Conservation (phyloP, 2,113 vertebrate species). For the Aythya baeri region DNA sequence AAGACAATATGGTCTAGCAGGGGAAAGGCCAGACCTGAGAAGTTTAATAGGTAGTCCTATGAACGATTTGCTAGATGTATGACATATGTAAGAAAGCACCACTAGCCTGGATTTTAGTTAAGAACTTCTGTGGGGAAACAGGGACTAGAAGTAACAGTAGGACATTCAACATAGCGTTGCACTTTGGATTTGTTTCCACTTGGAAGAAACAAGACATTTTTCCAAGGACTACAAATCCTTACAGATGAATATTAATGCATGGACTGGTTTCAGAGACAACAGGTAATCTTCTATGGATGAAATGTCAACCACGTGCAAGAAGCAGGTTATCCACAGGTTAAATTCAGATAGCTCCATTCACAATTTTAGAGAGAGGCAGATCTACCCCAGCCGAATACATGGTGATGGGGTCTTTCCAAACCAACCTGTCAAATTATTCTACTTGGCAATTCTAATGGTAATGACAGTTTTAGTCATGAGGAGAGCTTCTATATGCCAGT, state of each 20-base stretch:
- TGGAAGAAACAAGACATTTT: neutral
- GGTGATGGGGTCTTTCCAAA: neutral
- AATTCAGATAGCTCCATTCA: neutral
- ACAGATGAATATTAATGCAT: rapidly evolving
- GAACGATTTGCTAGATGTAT: neutral
- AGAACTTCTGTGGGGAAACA: neutral
- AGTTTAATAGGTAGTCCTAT: neutral
- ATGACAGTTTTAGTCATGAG: neutral
- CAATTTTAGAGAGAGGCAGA: neutral
- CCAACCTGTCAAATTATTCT: neutral
- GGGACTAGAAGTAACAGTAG: neutral
- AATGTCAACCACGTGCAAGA: neutral
- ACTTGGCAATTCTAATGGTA: neutral
- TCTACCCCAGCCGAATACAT: neutral
- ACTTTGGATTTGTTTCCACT: neutral
- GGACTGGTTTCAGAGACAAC: neutral
- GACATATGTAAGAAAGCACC: neutral
- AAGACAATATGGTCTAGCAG: neutral
- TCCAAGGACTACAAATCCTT: neutral
- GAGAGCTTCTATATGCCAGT: neutral
- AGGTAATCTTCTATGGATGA: neutral
- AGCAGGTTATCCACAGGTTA: neutral
- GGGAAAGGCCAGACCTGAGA: neutral
- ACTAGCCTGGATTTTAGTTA: neutral
- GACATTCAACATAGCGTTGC: rapidly evolving